Conservation (phyloP, 2,888 invertebrate genomes). For the Stenodera caucasica region DNA sequence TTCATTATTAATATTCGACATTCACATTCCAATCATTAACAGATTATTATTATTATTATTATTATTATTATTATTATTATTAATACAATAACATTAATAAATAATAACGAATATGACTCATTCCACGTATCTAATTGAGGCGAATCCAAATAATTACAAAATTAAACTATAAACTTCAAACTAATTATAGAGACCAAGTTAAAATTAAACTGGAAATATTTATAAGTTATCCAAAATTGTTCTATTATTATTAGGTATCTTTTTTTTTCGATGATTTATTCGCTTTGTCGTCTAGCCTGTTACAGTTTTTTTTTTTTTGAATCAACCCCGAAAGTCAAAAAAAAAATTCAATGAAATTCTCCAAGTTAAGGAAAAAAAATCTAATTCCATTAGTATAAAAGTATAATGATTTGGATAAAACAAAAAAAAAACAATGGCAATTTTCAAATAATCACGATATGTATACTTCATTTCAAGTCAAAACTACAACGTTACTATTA, state of each 20-base stretch:
- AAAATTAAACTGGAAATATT: no score
- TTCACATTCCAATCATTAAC: conserved; percentile 17
- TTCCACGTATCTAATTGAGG: background rate
- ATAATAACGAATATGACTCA: background rate
- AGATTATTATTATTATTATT: background rate
- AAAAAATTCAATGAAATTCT: no score
- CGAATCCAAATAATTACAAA: background rate
- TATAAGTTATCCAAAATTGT: no score
- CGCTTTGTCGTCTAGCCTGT: no score
- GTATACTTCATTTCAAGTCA: no score
- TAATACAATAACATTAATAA: background rate
- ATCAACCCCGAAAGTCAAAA: no score
- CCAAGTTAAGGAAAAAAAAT: no score
- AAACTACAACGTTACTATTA: no score
- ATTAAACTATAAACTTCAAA: background rate
- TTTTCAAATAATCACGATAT: background rate
- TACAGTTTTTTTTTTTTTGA: no score
- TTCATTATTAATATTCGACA: conserved; percentile 25
- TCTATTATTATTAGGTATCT: no score
- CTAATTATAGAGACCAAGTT: background rate
- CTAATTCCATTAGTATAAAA: conserved; percentile 1
- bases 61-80: no score
- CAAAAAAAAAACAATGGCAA: background rate
- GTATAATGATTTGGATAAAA: background rate
- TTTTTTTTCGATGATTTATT: no score